A percentile compares a stretch with the other conserved stretches of the same genome.
phyloP scores from a whole-genome alignment of 2,888 invertebrate genomes.

The Schizotus pectinicornis region DNA sequence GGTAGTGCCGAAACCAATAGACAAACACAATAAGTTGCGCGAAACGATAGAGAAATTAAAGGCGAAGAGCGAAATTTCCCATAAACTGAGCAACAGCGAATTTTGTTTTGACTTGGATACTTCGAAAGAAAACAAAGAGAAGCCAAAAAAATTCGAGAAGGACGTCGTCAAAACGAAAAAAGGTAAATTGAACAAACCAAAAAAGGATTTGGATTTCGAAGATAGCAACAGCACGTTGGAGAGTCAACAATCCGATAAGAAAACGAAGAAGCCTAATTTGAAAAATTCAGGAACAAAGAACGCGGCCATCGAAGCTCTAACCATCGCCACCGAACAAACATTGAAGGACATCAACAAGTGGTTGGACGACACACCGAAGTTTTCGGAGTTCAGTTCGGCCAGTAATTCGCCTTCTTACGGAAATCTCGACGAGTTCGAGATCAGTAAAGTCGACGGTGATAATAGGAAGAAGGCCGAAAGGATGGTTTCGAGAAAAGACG shows the following conservation, averaged over 20 bases:
- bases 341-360: slow-evolving; percentile 88
- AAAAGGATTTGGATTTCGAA: slow-evolving; percentile 45
- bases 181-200: slow-evolving; percentile 39
- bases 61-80: slow-evolving; percentile 66
- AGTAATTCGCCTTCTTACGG: slow-evolving; percentile 73
- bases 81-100: slow-evolving; percentile 50
- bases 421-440: slow-evolving; percentile 65
- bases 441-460: slow-evolving; percentile 41
- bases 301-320: slow-evolving; percentile 64
- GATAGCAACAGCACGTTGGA: slow-evolving; percentile 49
- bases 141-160: slow-evolving; percentile 47
- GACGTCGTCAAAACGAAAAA: slow-evolving; percentile 39
- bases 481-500: slow-evolving; percentile 55
- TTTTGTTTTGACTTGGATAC: slow-evolving; percentile 46
- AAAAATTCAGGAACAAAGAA: slow-evolving; percentile 47
- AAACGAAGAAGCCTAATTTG: slow-evolving; percentile 40
- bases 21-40: slow-evolving; percentile 56
- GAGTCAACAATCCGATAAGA: slow-evolving; percentile 44
- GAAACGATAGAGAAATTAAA: slow-evolving; percentile 69
- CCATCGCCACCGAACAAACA: slow-evolving; percentile 77
- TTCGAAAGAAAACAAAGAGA: slow-evolving; percentile 49
- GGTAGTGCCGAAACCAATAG: slow-evolving; percentile 48
- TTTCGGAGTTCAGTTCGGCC: slow-evolving; percentile 76
- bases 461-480: slow-evolving; percentile 59
- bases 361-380: slow-evolving; percentile 83